These are phyloP conservation scores for Aphidoletes aphidimyza DNA, from an alignment of 2,888 invertebrate genomes.

Conservation along the genomic window DNA sequence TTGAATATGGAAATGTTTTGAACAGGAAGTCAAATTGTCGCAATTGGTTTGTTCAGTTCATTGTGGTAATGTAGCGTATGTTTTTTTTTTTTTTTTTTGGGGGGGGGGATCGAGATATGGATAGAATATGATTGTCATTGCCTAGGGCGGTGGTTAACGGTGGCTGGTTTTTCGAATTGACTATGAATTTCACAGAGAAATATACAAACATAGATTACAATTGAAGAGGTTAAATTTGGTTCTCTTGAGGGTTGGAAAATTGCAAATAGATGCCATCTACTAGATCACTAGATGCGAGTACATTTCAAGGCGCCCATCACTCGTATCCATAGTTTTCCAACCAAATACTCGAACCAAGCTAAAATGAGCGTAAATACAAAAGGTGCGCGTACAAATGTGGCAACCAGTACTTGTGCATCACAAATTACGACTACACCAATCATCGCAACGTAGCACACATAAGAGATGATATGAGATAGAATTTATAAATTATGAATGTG, in stretches of 20 bases:
- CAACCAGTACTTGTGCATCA: not conserved
- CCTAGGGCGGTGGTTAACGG: not conserved
- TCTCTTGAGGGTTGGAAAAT: not conserved
- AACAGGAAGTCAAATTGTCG: constrained; percentile 41
- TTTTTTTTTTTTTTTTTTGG: too few species aligned
- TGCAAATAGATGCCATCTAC: not conserved
- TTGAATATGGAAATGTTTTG: constrained; percentile 42
- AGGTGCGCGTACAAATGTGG: not conserved
- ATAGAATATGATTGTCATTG: not conserved
- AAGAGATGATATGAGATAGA: not conserved
- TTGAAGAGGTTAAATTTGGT: not conserved
- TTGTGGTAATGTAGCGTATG: constrained; percentile 8
- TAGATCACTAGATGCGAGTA: not conserved
- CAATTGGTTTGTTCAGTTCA: constrained; percentile 49
- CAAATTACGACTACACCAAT: not conserved
- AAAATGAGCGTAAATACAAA: not conserved
- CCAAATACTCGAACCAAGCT: not conserved
- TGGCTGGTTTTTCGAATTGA: not conserved
- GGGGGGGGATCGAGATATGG: not conserved
- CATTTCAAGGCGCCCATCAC: too few species aligned
- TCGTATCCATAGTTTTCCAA: too few species aligned
- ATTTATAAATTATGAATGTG: not conserved
- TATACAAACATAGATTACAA: not conserved
- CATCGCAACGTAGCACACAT: not conserved
- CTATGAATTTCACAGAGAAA: not conserved